phyloP scores from a whole-genome alignment of 2,113 vertebrate species.

The Ceyx melanurus region DNA sequence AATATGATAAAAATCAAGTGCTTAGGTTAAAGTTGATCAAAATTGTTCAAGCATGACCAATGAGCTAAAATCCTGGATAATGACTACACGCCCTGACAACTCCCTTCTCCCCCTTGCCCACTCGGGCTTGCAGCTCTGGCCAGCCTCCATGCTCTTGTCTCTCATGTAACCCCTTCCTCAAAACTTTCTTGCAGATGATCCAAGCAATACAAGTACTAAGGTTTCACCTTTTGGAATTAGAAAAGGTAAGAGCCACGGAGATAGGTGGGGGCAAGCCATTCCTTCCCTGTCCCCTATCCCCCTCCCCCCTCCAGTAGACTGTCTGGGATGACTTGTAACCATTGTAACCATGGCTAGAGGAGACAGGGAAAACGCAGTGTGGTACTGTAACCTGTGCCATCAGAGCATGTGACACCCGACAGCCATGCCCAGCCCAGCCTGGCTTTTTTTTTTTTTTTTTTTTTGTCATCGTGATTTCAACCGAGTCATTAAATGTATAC shows the following conservation, averaged over 20 bases:
- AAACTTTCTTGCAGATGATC: slow-evolving; percentile 91
- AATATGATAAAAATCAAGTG: slow-evolving; percentile 38
- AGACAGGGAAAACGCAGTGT: background rate
- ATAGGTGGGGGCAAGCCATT: background rate
- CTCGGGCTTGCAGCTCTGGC: background rate
- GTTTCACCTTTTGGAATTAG: slow-evolving; percentile 99
- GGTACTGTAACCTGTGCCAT: slow-evolving; percentile 34
- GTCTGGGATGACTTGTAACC: background rate
- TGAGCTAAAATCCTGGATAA: slow-evolving; percentile 54
- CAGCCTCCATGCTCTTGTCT: background rate
- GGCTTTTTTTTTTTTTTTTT: background rate
- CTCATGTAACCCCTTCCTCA: slow-evolving; percentile 48
- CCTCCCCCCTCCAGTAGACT: background rate
- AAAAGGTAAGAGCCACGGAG: slow-evolving; percentile 89
- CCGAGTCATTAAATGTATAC: background rate
- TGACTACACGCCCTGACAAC: slow-evolving; percentile 27
- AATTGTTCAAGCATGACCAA: slow-evolving; percentile 54
- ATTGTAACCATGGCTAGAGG: background rate
- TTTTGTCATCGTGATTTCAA: background rate
- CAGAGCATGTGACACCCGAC: slow-evolving; percentile 13
- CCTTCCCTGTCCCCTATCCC: background rate
- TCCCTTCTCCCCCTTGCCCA: background rate
- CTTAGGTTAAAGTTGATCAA: slow-evolving; percentile 64
- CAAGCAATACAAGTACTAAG: slow-evolving; percentile 99
- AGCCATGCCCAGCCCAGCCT: background rate